phyloP scores from a whole-genome alignment of 1,140 invertebrate species.

The Aphelenchoides fujianensis region DNA sequence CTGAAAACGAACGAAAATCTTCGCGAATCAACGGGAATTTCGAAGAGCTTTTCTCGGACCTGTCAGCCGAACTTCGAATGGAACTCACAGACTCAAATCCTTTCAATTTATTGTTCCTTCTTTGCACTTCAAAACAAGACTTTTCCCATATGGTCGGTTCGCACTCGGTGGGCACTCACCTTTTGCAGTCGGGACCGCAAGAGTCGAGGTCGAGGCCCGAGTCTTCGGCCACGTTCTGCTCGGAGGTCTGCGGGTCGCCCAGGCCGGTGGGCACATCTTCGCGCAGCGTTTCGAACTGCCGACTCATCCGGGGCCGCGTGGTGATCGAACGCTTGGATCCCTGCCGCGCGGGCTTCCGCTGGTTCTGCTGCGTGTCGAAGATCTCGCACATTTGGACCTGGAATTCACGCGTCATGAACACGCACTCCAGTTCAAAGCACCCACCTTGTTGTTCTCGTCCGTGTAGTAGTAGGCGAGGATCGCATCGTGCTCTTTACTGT shows the following conservation, averaged over 20 bases:
- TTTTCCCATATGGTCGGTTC: too few relatives aligned
- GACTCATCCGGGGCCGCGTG: not conserved
- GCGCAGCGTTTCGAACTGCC: not conserved
- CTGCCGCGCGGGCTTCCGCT: not conserved
- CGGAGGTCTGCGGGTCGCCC: not conserved
- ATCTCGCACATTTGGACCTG: constrained; percentile 41
- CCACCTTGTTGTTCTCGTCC: constrained; percentile 48
- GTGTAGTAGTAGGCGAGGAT: constrained; percentile 50
- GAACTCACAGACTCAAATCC: too few relatives aligned
- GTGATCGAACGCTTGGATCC: not conserved
- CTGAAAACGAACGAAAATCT: too few relatives aligned
- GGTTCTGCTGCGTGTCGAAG: constrained; percentile 33
- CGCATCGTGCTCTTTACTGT: constrained; percentile 48
- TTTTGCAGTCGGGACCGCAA: not conserved
- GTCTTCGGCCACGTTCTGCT: not conserved
- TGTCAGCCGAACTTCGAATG: too few relatives aligned
- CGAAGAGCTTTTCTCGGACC: too few relatives aligned
- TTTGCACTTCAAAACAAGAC: too few relatives aligned
- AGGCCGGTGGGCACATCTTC: not conserved
- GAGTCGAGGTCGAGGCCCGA: not conserved
- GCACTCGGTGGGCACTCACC: not conserved
- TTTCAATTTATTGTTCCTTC: too few relatives aligned
- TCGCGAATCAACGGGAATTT: too few relatives aligned
- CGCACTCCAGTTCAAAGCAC: too few relatives aligned
- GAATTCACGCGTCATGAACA: too few relatives aligned